Evolutionary conservation across 2,797 vertebrate genomes (phyloP), one percentile per base, ranked within the genome.

Genomic region (Loris lydekkerianus): DNA sequence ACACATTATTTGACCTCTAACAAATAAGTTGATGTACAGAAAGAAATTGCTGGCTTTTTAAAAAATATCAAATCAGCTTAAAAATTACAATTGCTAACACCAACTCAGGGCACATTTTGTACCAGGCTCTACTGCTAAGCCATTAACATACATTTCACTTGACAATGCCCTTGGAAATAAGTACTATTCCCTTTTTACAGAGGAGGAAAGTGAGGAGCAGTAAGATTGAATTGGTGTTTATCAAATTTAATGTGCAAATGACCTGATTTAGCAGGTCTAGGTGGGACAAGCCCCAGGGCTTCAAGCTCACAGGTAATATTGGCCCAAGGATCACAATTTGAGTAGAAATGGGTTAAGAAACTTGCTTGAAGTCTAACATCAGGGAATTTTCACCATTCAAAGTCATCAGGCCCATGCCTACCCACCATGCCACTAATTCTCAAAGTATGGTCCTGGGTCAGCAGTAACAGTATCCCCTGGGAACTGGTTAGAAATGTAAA

Each of bases 1-100:
- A 92, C 29, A 80, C 27, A 75, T 8, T 65, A 80, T 69, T 93
- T 93, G 43, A 82, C 20, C 67, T 75, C 94, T 94, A 77, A 82
- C 67, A 84, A 90, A 72, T 27, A 49, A 78, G 15, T 14, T 58
- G 37, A 17, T 61, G 0, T 69, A 61, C 86, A 46, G 67, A 84
- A 83, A 88, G 43, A 94, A 86, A 83, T n/a, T 40, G 56, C 70
- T 81, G 91, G 13, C 72, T 88, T 78, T 96, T 72, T 14, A 14
- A 14, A 49, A 49, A 49, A 84, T 20, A 25, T 60, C 25, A 94
- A 75, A 89, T 10, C 21, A 49, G 15, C 58, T 73, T 89, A 75
- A n/a, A 67, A 56, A 49, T 63, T 83, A 18, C n/a, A 84, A 60
- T 46, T 49, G 43, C 17, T 27, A 72, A 65, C 43, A 85, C 34